These are phyloP conservation scores for Remorina albescens DNA, from an alignment of 2,797 vertebrate species.

Conservation along the genomic window DNA sequence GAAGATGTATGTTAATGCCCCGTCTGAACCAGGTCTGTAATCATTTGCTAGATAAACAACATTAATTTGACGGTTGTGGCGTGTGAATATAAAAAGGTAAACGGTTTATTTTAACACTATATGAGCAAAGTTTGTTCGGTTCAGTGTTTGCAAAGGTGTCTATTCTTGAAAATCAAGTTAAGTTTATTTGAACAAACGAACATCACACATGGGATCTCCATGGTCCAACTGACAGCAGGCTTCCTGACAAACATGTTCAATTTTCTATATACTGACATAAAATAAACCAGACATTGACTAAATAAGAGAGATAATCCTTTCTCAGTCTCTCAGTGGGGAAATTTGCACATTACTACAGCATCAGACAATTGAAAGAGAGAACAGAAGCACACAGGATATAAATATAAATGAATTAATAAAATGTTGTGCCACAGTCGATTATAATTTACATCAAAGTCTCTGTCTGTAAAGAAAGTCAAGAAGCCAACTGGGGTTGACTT, in stretches of 20 bases:
- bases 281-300: slow-evolving; percentile 1
- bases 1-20: too few species aligned
- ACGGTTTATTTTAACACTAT: not conserved
- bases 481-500: not conserved
- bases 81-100: slow-evolving; percentile 1
- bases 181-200: slow-evolving; percentile 6
- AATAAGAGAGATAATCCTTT: too few species aligned
- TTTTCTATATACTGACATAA: not conserved
- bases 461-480: too few species aligned
- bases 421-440: not conserved
- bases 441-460: too few species aligned
- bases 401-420: too few species aligned
- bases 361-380: too few species aligned
- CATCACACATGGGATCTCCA: not conserved
- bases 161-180: not conserved
- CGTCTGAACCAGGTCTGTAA: too few species aligned
- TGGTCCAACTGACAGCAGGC: too few species aligned
- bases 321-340: too few species aligned
- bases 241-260: not conserved
- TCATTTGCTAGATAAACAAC: not conserved
- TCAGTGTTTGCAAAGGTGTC: not conserved
- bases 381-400: too few species aligned
- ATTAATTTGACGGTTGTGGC: not conserved
- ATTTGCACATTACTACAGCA: too few species aligned
- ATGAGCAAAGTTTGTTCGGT: not conserved